Percentiles rank a stretch among this genome's conserved stretches.
phyloP scores from a whole-genome alignment of 2,113 vertebrate genomes.

The Erinaceus europaeus region DNA sequence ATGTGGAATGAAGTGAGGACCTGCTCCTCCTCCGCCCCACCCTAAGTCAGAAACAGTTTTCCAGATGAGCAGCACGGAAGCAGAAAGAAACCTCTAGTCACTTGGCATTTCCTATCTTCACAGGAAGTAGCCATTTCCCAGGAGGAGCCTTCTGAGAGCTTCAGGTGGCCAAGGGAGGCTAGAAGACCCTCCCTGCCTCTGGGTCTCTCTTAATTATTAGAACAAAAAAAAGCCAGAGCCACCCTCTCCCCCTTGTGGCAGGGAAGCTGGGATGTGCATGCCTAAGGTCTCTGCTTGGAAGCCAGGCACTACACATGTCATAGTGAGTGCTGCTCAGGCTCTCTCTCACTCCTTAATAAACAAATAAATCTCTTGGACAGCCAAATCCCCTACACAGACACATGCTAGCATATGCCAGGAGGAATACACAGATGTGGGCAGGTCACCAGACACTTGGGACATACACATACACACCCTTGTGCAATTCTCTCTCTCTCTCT shows the following conservation, averaged over 20 bases:
- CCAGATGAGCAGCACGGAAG: not conserved
- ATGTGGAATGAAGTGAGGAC: not conserved
- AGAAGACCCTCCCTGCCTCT: too few species aligned
- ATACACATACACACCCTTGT: too few species aligned
- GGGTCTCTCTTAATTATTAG: too few species aligned
- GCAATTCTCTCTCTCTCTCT: not conserved
- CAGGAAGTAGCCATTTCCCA: too few species aligned
- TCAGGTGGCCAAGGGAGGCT: too few species aligned
- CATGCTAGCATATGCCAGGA: fast-evolving
- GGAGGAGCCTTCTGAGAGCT: too few species aligned
- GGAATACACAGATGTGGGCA: not conserved
- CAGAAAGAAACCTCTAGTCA: not conserved
- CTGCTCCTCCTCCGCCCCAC: too few species aligned
- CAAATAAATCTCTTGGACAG: not conserved
- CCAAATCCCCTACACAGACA: not conserved
- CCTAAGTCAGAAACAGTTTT: fast-evolving
- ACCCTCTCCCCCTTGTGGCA: too few species aligned
- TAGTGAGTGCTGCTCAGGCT: too few species aligned
- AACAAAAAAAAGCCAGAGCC: too few species aligned
- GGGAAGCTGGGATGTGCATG: not conserved
- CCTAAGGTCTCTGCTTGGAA: not conserved
- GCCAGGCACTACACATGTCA: too few species aligned
- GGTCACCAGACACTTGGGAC: fast-evolving
- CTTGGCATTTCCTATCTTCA: not conserved
- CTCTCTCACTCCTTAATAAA: too few species aligned